Evolutionary conservation across 1,140 invertebrate genomes (phyloP).

Genomic region (Drosophila bifasciata): DNA sequence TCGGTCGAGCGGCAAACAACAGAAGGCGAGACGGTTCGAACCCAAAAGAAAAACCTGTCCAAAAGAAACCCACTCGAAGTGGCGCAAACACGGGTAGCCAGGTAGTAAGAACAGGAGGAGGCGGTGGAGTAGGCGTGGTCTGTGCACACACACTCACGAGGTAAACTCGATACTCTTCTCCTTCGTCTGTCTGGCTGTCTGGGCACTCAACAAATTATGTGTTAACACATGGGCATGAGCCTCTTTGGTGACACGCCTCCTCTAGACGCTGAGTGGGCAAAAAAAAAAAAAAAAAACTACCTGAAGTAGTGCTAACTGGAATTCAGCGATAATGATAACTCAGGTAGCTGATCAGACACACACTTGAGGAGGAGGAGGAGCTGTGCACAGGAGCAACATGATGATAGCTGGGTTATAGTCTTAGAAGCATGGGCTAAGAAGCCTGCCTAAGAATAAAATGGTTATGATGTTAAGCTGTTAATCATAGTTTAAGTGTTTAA

Average conservation of each 20-base stretch:
- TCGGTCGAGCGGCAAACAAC: conserved; percentile 10
- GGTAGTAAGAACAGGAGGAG: not conserved
- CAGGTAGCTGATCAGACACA: conserved; percentile 30
- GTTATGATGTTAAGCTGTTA: conserved; percentile 14
- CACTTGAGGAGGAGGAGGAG: no score
- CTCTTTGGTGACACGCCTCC: conserved; percentile 62
- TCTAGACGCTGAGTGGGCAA: conserved; percentile 5
- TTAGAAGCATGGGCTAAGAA: no score
- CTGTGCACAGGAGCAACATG: not conserved
- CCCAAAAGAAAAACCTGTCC: conserved; percentile 20
- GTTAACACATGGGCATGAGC: conserved; percentile 67
- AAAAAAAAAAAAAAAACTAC: conserved; percentile 5
- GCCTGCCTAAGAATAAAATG: not conserved
- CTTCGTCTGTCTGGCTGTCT: conserved; percentile 10
- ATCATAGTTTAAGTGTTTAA: conserved; percentile 23
- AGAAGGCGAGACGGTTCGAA: no score
- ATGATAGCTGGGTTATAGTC: conserved; percentile 7
- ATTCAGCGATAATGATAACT: conserved; percentile 72
- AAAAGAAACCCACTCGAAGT: not conserved
- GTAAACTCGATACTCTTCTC: conserved; percentile 41
- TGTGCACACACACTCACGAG: conserved; percentile 17
- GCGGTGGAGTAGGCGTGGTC: conserved; percentile 16
- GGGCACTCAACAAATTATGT: conserved; percentile 66
- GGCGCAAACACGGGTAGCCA: conserved; percentile 31
- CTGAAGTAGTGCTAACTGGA: conserved; percentile 48